Conservation (phyloP, 2,888 invertebrate species). For the Latrodectus hesperus region DNA sequence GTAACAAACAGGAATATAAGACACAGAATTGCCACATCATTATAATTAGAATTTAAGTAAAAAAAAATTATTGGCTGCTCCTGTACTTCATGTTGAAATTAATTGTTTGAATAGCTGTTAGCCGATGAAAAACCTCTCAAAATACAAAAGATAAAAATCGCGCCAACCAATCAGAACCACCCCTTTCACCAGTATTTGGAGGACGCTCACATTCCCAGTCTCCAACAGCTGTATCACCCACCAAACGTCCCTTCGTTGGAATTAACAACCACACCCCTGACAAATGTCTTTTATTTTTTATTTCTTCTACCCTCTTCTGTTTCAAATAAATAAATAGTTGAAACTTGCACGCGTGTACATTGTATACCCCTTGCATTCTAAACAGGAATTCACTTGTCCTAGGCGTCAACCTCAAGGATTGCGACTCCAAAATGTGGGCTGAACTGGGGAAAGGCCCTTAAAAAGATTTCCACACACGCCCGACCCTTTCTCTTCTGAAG, state of each 20-base stretch:
- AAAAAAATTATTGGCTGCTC: too few species aligned
- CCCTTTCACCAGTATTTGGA: too few species aligned
- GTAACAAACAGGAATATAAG: too few species aligned
- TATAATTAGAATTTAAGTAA: too few species aligned
- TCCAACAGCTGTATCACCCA: slow-evolving; percentile 21
- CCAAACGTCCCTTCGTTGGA: not conserved
- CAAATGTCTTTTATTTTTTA: not conserved
- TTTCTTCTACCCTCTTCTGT: not conserved
- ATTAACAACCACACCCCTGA: slow-evolving; percentile 6
- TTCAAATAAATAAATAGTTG: not conserved
- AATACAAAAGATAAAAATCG: too few species aligned
- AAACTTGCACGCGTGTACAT: not conserved
- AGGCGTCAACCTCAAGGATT: slow-evolving; percentile 55
- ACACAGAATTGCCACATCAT: too few species aligned
- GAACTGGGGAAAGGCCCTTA: slow-evolving; percentile 57
- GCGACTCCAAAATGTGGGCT: slow-evolving; percentile 41
- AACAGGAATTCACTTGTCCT: slow-evolving; percentile 47
- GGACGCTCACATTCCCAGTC: not conserved
- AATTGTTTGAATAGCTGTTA: too few species aligned
- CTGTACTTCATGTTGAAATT: too few species aligned
- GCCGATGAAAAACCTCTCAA: too few species aligned
- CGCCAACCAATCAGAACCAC: too few species aligned
- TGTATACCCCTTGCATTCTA: slow-evolving; percentile 19
- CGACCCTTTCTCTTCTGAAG: slow-evolving; percentile 25
- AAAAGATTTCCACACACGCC: slow-evolving; percentile 20